Conservation (phyloP, 1,140 invertebrate species). For the Drosophila varians region DNA sequence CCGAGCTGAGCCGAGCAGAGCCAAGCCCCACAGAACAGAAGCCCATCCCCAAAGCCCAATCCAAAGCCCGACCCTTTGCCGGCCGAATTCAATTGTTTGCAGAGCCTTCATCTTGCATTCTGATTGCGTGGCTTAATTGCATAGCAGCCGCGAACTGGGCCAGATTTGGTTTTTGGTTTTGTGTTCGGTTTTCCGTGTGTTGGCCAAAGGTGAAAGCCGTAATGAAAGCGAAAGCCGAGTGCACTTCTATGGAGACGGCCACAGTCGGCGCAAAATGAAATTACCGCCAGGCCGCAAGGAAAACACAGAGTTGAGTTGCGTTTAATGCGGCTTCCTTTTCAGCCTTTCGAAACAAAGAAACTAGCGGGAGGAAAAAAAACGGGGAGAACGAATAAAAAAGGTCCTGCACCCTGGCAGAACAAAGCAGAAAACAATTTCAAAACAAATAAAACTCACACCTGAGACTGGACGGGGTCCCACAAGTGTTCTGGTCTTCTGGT, state of each 20-base stretch:
- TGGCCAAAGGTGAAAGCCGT: constrained; percentile 20
- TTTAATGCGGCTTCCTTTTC: constrained; percentile 37
- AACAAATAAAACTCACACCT: constrained; percentile 78
- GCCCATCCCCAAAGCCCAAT: neutral
- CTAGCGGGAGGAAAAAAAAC: neutral
- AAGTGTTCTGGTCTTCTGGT: constrained; percentile 25
- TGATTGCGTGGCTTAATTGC: constrained; percentile 80
- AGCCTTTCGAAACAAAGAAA: constrained; percentile 23
- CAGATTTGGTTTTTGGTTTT: constrained; percentile 51
- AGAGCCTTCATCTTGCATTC: constrained; percentile 78
- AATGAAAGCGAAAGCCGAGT: constrained; percentile 61
- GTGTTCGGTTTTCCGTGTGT: constrained; percentile 2
- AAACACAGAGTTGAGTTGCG: constrained; percentile 13
- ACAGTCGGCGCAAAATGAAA: constrained; percentile 46
- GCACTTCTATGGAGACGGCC: constrained; percentile 44
- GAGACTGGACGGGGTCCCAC: constrained; percentile 37
- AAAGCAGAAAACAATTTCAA: constrained; percentile 62
- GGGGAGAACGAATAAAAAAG: constrained; percentile 1
- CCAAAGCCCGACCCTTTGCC: constrained; percentile 3
- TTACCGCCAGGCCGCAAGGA: constrained; percentile 35
- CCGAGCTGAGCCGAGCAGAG: neutral
- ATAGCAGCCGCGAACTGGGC: constrained; percentile 42
- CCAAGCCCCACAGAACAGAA: constrained; percentile 1
- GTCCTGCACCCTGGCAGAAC: constrained; percentile 14
- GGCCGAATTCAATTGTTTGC: constrained; percentile 64